A percentile compares a stretch with the other conserved stretches of the same genome.
Conservation (phyloP, 2,113 vertebrate genomes). For the Sinocyclocheilus maitianheensis region DNA sequence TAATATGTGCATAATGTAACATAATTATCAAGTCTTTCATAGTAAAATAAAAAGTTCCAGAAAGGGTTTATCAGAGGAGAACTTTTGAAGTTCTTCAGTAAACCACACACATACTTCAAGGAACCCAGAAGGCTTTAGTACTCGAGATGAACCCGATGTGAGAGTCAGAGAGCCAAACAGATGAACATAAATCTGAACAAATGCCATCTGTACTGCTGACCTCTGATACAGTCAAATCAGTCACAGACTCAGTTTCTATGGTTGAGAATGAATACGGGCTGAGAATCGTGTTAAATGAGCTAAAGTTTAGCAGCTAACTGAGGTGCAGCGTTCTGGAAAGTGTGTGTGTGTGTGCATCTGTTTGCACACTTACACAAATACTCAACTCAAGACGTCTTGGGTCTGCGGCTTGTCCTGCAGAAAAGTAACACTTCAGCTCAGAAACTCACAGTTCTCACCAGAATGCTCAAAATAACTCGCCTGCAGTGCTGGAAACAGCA, state of each 20-base stretch:
- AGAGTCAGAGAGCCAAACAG: background rate
- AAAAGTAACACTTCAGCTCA: constrained; percentile 40
- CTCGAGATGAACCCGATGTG: background rate
- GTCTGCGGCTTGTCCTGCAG: constrained; percentile 27
- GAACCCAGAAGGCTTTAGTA: background rate
- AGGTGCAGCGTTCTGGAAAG: background rate
- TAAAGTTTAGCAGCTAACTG: background rate
- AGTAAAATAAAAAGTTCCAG: background rate
- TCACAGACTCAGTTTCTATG: background rate
- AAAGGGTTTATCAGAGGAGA: background rate
- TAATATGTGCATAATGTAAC: background rate
- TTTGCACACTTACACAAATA: background rate
- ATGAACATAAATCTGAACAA: background rate
- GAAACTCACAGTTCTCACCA: constrained; percentile 42
- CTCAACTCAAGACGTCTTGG: constrained; percentile 6
- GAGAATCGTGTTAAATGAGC: background rate
- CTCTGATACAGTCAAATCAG: background rate
- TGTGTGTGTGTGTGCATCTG: background rate
- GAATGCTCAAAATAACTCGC: constrained; percentile 35
- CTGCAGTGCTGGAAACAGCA: constrained; percentile 22
- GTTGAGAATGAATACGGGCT: background rate
- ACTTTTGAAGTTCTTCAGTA: background rate
- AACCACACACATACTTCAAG: background rate
- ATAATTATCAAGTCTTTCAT: background rate
- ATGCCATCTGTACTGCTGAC: background rate